phyloP scores from a whole-genome alignment of 2,888 invertebrate genomes.

The Agrotis exclamationis region DNA sequence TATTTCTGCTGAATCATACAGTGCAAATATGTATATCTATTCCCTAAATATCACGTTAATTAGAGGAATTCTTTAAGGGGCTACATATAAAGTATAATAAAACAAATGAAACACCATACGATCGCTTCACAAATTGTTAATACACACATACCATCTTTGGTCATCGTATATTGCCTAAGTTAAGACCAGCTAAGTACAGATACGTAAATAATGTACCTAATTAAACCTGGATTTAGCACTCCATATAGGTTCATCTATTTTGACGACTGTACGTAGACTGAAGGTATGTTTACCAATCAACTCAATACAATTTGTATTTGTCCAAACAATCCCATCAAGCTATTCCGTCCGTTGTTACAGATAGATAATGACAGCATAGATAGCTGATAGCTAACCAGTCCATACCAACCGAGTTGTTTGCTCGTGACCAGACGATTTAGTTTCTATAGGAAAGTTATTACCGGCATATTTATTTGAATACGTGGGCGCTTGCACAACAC shows the following conservation, averaged over 20 bases:
- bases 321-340: conserved; percentile 61
- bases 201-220: not conserved
- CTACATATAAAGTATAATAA: too few species aligned
- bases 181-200: too few species aligned
- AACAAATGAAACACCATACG: too few species aligned
- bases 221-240: not conserved
- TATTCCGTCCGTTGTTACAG: conserved; percentile 69
- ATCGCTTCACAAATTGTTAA: too few species aligned
- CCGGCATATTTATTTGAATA: conserved; percentile 87
- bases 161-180: too few species aligned
- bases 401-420: conserved; percentile 73
- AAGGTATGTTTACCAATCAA: conserved; percentile 38
- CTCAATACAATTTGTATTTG: conserved; percentile 56
- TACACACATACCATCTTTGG: too few species aligned
- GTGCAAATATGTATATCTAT: too few species aligned
- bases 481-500: conserved; percentile 88
- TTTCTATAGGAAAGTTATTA: conserved; percentile 89
- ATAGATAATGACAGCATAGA: conserved; percentile 72
- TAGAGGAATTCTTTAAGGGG: too few species aligned
- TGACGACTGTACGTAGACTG: not conserved
- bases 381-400: conserved; percentile 66
- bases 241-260: not conserved
- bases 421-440: conserved; percentile 89
- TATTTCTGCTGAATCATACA: not conserved
- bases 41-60: too few species aligned